Base-by-base conservation (phyloP, 1,140 invertebrate genomes). In the Trichonephila clavipes region DNA sequence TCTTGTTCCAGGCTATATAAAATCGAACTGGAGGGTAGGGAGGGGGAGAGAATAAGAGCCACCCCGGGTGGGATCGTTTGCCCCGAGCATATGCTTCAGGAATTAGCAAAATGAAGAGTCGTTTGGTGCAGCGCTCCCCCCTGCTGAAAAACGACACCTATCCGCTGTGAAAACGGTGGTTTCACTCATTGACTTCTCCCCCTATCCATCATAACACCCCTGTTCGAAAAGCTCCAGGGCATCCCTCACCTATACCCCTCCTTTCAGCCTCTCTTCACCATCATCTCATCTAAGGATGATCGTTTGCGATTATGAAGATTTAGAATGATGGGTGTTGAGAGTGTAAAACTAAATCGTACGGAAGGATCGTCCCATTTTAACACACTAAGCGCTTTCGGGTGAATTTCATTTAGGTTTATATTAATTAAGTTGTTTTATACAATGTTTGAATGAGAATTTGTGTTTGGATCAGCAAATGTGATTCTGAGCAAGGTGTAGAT, bases 161-260 rank as follows among this genome's bases (percentile, higher is more conserved):
- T 92, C 90, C 90, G 90, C 90, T 92, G 90, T 92, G 90, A 92
- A 92, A 92, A 92, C 90, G 90, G 90, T 92, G 90, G 90, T 92
- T 92, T 86, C 58, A n/a, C 90, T 69, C 90, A 92, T 92, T 92
- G 90, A 92, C 90, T 92, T 69, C 64, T 92, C 44, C 28, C 82
- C 90, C 77, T 40, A 66, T 86, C 82, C 81, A 61, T 66, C 88
- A 77, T 61, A 7, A 34, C 59, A 90, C 21, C 88, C 88, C 21
- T 24, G 62, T 28, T 64, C 51, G 44, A 4, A 85, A 85, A 59
- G 58, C 85, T 61, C 28, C 28, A 7, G 58, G 18, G 58, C 58
- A 34, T 40, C 28, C 59, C 28, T 86, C 44, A 4, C 44, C 21
- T 18, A n/a, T 6, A 12, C 82, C 58, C 82, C 12, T 58, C n/a